Percentiles rank a stretch among this genome's conserved stretches.
Evolutionary conservation across 2,797 vertebrate species (phyloP).

Genomic region (Phataginus tetradactyla): DNA sequence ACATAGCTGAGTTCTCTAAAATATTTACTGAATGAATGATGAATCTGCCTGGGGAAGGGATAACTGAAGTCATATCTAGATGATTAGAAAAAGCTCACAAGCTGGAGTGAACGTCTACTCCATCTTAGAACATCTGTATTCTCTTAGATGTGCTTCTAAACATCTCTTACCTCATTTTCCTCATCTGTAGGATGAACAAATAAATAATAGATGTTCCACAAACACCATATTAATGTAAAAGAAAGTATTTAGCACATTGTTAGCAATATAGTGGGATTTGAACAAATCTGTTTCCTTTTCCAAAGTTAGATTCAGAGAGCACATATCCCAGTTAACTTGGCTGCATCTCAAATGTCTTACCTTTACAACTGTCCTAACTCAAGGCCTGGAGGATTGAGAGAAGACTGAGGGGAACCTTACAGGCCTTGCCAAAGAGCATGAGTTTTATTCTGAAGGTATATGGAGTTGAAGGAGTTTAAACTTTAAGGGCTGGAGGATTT

Average conservation of each 20-base stretch:
- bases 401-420: neutral
- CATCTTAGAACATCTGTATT: neutral
- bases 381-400: neutral
- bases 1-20: neutral
- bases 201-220: neutral
- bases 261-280: neutral
- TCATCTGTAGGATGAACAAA: neutral
- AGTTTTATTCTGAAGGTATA: neutral
- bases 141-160: neutral
- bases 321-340: neutral
- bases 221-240: neutral
- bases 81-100: neutral
- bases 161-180: neutral
- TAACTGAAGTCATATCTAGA: neutral
- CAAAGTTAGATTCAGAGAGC: neutral
- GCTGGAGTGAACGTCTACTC: neutral
- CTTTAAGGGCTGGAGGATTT: neutral
- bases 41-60: neutral
- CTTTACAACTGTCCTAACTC: accelerated
- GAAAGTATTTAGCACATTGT: neutral
- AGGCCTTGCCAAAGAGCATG: neutral
- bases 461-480: neutral
- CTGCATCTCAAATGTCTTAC: neutral
- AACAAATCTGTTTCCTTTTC: neutral
- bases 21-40: neutral